Base-by-base conservation (phyloP, 2,113 vertebrate genomes). In the Puntigrus tetrazona region DNA sequence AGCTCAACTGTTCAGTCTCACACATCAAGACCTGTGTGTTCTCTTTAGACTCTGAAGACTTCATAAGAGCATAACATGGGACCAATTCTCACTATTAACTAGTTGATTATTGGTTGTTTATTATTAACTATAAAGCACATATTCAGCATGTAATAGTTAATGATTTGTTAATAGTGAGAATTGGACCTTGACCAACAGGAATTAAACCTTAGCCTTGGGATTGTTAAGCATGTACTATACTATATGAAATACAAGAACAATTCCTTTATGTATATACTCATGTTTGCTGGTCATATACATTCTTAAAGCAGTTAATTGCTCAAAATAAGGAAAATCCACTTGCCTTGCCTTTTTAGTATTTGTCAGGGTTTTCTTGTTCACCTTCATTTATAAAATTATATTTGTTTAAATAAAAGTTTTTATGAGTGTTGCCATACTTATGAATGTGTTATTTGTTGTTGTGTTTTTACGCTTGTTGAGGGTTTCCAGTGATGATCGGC, bases 401-500 rank as follows among this genome's bases (percentile, higher is more conserved):
- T 29, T 14, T 50, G 25, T 50, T 75, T 47, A 8, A 27, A 75
- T 75, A 1, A 20, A 31, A 20, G 5, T 50, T 11, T 43, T 29
- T 14, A 18, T 41, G 6, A 72, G 43, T 43, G 38, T 43, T 43
- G 38, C 6, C 4, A 20, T 18, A 11, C n/a, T 29, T 75, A 27
- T 75, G 3, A 38, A 47, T 31, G 13, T 75, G 43, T 85, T 1
- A n/a, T 88, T 87, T 91, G 20, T 73, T 86, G 29, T n/a, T n/a
- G n/a, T n/a, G n/a, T n/a, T n/a, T n/a, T n/a, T n/a, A 3, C 90
- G 97, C 90, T n/a, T n/a, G 85, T 88, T 87, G 82, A 88, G n/a
- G 85, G 90, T 90, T 88, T 89, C 47, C 85, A 89, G 94, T 88
- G 88, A 98, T 94, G 94, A 94, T 94, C 93, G 93, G 92, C 82